Percentiles rank a stretch among this genome's conserved stretches.
Evolutionary conservation across 2,888 invertebrate species (phyloP).

Genomic region (Ormyrus rosae): DNA sequence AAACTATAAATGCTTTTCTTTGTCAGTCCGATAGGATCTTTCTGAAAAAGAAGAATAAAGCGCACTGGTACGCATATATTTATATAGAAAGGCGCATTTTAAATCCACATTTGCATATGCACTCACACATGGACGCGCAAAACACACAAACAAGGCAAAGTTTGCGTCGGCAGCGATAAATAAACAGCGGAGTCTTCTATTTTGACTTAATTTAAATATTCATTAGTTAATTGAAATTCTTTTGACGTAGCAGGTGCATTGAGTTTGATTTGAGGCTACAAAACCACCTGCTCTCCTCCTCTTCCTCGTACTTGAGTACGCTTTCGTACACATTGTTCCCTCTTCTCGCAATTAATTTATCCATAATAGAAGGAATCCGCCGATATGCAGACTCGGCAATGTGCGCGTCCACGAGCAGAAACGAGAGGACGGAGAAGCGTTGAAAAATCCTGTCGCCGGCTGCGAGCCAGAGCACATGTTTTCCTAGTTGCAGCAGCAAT

Average conservation of each 20-base stretch:
- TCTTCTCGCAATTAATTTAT: conserved; percentile 41
- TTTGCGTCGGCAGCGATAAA: conserved; percentile 14
- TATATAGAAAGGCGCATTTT: background rate
- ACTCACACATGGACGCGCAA: background rate
- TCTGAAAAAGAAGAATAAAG: background rate
- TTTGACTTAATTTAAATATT: conserved; percentile 56
- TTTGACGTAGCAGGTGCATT: conserved; percentile 23
- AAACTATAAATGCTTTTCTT: conserved; percentile 35
- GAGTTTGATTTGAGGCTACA: conserved; percentile 48
- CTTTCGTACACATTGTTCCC: background rate
- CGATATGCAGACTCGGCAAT: conserved; percentile 6
- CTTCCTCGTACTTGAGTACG: background rate
- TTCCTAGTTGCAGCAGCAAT: conserved; percentile 44
- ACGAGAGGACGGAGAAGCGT: too few species aligned
- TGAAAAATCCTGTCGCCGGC: conserved; percentile 14
- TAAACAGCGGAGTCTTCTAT: conserved; percentile 28
- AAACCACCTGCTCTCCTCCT: conserved; percentile 42
- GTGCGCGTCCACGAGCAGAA: background rate
- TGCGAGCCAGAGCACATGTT: conserved; percentile 19
- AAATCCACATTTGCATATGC: background rate
- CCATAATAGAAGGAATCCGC: conserved; percentile 44
- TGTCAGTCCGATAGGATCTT: background rate
- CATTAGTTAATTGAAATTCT: conserved; percentile 56
- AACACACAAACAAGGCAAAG: background rate
- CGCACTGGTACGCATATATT: background rate